Evolutionary conservation across 2,797 vertebrate species (phyloP), one percentile per base, ranked within the genome.

Genomic region (Manis pentadactyla): DNA sequence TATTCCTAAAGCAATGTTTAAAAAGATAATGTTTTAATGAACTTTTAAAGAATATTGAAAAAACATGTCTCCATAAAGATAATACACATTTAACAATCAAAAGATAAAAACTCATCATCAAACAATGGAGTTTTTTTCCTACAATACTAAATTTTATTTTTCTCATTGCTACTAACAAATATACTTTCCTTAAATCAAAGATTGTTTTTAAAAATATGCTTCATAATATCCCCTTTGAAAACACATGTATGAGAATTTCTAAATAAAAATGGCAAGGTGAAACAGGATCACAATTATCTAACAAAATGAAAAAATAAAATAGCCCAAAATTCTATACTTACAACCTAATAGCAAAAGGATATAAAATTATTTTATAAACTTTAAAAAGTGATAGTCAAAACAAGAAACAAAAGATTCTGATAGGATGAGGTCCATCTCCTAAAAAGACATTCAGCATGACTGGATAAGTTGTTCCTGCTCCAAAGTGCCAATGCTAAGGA

Each of bases 1-100:
- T 98, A 99, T 98, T 96, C 99, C 99, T 99, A 98, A 81, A 95
- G 63, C 27, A 95, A 86, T 77, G 42, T 95, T 96, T 73, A 87
- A 97, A 96, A 97, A 94, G 74, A 96, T 5, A 91, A 42, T 64
- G 31, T 92, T 96, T 96, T 78, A 93, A 88, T 68, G 23, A 94
- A 79, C 46, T 93, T 87, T 71, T 68, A 91, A 88, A 87, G 63
- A 77, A 51, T 55, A 96, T 15, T 53, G 27, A 93, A 94, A 91
- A 91, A 55, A 81, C 17, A 55, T 39, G 31, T 82, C 94, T 51
- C 42, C 79, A 92, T 90, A 83, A 93, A 91, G 31, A 31, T 68
- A 77, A 81, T 55, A 73, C 1, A 90, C 34, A 87, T 53, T 79
- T 69, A 79, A 61, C 5, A 94, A 94, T 88, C 1, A 93, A 82